Conservation (phyloP, 2,888 invertebrate genomes). For the Eueremaeus valkanovi region DNA sequence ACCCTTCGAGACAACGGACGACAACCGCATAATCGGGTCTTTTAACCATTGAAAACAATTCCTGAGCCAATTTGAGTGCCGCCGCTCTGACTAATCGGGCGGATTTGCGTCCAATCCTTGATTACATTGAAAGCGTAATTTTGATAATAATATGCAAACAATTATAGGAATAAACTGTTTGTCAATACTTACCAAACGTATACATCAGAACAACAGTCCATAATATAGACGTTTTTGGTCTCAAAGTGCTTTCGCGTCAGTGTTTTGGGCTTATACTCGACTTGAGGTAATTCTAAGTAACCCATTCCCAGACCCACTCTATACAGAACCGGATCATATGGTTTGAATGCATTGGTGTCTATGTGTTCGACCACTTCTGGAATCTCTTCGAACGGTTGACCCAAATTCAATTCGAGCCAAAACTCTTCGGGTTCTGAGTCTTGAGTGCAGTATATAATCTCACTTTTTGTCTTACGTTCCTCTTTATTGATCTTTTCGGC, state of each 20-base stretch:
- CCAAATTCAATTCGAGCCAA: conserved; percentile 62
- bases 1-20: conserved; percentile 85
- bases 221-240: conserved; percentile 89
- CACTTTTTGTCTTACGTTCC: conserved; percentile 90
- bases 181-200: conserved; percentile 83
- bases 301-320: conserved; percentile 97
- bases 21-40: conserved; percentile 80
- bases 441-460: conserved; percentile 76
- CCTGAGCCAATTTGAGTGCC: conserved; percentile 92
- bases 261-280: conserved; percentile 46
- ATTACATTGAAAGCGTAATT: neutral
- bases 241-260: conserved; percentile 58
- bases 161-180: neutral
- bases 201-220: conserved; percentile 88
- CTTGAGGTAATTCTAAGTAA: conserved; percentile 94
- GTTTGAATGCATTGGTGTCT: conserved; percentile 64
- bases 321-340: conserved; percentile 72
- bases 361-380: conserved; percentile 58
- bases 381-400: conserved; percentile 51
- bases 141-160: neutral
- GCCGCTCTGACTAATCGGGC: conserved; percentile 90
- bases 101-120: conserved; percentile 95
- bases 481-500: conserved; percentile 98
- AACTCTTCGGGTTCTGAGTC: conserved; percentile 79
- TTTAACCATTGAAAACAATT: conserved; percentile 85